phyloP scores from a whole-genome alignment of 1,140 invertebrate genomes.

The Polypedilum vanderplanki region DNA sequence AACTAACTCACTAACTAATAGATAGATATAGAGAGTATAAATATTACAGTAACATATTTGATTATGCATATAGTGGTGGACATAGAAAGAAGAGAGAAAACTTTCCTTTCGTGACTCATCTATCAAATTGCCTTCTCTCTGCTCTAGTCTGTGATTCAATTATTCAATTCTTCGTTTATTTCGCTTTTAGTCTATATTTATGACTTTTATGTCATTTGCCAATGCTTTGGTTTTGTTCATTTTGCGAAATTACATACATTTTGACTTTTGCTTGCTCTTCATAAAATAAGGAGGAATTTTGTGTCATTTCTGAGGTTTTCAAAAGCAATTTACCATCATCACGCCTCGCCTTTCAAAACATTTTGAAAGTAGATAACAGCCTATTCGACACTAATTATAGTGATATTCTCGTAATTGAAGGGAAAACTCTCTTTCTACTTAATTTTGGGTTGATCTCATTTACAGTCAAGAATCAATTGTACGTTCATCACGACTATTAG shows the following conservation, averaged over 20 bases:
- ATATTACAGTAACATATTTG: no score
- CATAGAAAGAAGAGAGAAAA: neutral
- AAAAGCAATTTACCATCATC: neutral
- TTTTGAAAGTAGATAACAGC: neutral
- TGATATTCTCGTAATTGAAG: neutral
- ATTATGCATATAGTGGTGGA: no score
- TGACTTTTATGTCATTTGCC: neutral
- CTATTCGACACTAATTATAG: constrained; percentile 18
- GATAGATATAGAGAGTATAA: no score
- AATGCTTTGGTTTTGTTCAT: no score
- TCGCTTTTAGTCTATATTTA: neutral
- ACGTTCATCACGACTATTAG: neutral
- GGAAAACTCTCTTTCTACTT: neutral
- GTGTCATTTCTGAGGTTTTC: no score
- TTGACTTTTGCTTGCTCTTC: no score
- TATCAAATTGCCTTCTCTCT: neutral
- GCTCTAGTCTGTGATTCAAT: neutral
- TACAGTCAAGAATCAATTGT: constrained; percentile 1
- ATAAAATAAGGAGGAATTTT: no score
- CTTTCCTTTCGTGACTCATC: constrained; percentile 21
- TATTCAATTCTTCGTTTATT: neutral
- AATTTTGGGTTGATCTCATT: neutral
- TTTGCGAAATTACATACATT: no score
- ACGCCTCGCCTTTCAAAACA: neutral
- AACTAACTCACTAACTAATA: no score